Conservation (phyloP, 2,113 vertebrate species). For the Cynoglossus semilaevis region DNA sequence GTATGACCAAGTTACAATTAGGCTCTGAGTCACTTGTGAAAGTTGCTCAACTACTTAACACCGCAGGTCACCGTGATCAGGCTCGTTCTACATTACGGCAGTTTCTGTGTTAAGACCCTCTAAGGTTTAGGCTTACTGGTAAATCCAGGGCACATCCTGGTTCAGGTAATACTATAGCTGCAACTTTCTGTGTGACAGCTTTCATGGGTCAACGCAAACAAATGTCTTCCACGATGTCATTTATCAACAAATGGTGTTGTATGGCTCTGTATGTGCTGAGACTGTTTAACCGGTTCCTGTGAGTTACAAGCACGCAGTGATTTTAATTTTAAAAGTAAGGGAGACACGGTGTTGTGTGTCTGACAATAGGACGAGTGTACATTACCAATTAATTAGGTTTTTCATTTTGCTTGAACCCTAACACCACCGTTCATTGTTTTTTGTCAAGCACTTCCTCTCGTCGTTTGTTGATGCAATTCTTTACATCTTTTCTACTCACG, state of each 20-base stretch:
- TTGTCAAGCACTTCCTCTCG: too few relatives aligned
- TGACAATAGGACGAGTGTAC: neutral
- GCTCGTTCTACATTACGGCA: slow-evolving; percentile 7
- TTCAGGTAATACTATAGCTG: neutral
- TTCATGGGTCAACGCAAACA: neutral
- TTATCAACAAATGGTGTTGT: neutral
- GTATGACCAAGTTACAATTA: accelerated
- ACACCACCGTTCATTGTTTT: neutral
- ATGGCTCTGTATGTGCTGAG: too few relatives aligned
- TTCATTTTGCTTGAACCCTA: neutral
- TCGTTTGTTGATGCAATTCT: too few relatives aligned
- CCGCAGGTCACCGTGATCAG: neutral
- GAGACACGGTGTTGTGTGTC: neutral
- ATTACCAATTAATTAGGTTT: neutral
- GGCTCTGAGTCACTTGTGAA: slow-evolving; percentile 10
- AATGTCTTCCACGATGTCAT: neutral
- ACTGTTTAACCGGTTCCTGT: slow-evolving; percentile 3
- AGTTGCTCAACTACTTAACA: slow-evolving; percentile 28
- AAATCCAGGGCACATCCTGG: slow-evolving; percentile 10
- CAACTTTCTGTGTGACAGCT: neutral
- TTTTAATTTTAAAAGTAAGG: slow-evolving; percentile 3
- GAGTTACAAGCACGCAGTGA: neutral
- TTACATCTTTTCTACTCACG: neutral
- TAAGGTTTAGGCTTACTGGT: slow-evolving; percentile 24
- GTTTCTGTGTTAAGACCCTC: slow-evolving; percentile 21